Evolutionary conservation across 2,888 invertebrate species (phyloP).

Genomic region (Oconnorella tubifera): DNA sequence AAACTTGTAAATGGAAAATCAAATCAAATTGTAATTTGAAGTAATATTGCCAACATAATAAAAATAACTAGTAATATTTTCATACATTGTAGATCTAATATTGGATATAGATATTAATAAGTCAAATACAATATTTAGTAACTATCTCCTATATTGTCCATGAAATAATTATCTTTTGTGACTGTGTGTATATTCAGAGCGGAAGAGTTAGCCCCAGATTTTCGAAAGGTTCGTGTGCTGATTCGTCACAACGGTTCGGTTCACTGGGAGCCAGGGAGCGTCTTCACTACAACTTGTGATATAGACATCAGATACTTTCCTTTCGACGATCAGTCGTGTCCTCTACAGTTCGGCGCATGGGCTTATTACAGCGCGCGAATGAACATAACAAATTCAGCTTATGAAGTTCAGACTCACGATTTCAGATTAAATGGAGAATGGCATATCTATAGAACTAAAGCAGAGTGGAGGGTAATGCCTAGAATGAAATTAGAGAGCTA

Average conservation of each 20-base stretch:
- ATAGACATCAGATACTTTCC: constrained; percentile 39
- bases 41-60: too few relatives aligned
- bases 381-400: constrained; percentile 34
- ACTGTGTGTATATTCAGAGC: too few relatives aligned
- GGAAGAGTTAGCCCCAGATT: constrained; percentile 36
- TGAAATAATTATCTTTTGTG: too few relatives aligned
- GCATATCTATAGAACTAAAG: constrained; percentile 30
- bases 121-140: too few relatives aligned
- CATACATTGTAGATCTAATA: too few relatives aligned
- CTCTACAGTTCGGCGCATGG: constrained; percentile 36
- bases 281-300: constrained; percentile 37
- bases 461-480: constrained; percentile 23
- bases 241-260: constrained; percentile 32
- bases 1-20: too few relatives aligned
- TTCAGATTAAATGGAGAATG: constrained; percentile 37
- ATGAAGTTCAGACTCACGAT: constrained; percentile 27
- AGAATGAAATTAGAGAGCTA: too few relatives aligned
- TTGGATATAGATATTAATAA: too few relatives aligned
- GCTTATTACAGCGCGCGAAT: constrained; percentile 36
- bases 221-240: constrained; percentile 36
- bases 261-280: constrained; percentile 38
- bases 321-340: constrained; percentile 36
- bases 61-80: too few relatives aligned
- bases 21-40: too few relatives aligned
- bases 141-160: too few relatives aligned